Conservation (phyloP, 2,797 vertebrate genomes). For the Xiphophorus birchmanni region DNA sequence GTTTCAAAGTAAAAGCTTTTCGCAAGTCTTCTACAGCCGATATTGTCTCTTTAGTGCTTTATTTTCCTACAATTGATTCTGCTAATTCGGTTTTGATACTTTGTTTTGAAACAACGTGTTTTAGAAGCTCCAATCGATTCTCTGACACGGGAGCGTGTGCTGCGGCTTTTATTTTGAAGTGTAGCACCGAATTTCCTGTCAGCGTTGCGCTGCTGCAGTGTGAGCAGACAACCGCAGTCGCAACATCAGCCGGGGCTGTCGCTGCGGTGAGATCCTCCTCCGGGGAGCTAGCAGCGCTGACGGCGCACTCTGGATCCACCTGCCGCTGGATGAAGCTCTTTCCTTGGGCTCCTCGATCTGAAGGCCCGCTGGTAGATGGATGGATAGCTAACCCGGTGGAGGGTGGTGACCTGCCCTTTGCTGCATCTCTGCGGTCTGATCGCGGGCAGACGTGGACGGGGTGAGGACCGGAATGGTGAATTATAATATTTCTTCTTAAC, state of each 20-base stretch:
- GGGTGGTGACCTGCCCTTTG: constrained; percentile 52
- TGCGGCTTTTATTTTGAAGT: constrained; percentile 45
- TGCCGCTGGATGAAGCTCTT: neutral
- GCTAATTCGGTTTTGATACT: neutral
- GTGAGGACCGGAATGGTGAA: constrained; percentile 20
- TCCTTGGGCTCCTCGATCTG: neutral
- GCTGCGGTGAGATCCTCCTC: constrained; percentile 33
- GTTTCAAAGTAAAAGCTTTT: neutral
- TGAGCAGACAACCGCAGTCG: constrained; percentile 17
- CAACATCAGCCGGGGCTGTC: constrained; percentile 40
- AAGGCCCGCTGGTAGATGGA: neutral
- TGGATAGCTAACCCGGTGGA: neutral
- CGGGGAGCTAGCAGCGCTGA: constrained; percentile 10
- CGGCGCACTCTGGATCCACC: constrained; percentile 5
- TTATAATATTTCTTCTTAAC: neutral
- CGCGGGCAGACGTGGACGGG: constrained; percentile 28
- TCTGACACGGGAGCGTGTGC: neutral
- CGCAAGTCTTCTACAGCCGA: too few relatives aligned
- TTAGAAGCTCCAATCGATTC: neutral
- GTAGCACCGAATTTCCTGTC: neutral
- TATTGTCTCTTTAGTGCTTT: neutral
- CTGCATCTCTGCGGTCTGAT: constrained; percentile 16
- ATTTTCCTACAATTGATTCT: neutral
- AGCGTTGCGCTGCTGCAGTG: constrained; percentile 1
- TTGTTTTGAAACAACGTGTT: neutral